A percentile compares a stretch with the other conserved stretches of the same genome.
These are phyloP conservation scores for Pelagia noctiluca DNA, from an alignment of 30 jellyfish, hydroid and myxozoan species.

Conservation along the genomic window DNA sequence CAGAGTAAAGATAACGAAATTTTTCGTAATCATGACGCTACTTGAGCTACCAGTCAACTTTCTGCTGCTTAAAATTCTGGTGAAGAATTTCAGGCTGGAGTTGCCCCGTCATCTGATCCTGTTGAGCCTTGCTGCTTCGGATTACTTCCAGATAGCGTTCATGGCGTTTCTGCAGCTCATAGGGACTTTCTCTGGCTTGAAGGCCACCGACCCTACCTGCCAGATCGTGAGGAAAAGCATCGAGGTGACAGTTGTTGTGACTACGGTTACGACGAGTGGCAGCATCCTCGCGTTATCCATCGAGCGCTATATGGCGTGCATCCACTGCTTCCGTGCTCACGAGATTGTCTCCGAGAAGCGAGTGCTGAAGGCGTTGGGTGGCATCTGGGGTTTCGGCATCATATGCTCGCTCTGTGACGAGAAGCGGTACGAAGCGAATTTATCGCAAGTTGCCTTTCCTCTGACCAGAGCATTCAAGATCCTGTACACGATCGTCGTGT, in stretches of 20 bases:
- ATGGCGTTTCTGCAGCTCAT: not conserved
- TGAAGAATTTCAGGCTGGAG: too few relatives aligned
- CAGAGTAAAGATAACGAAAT: too few relatives aligned
- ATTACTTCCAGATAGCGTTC: not conserved
- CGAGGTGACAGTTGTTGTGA: not conserved
- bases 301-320: too few relatives aligned
- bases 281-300: not conserved
- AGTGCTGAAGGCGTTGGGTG: not conserved
- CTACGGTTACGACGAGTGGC: not conserved
- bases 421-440: not conserved
- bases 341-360: not conserved
- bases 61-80: not conserved
- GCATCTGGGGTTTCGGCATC: not conserved
- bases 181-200: not conserved
- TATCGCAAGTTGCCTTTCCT: not conserved
- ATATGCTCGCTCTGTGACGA: not conserved
- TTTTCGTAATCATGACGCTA: too few relatives aligned
- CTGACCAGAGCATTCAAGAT: not conserved
- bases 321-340: not conserved
- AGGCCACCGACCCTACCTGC: not conserved
- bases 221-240: not conserved
- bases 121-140: not conserved
- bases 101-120: not conserved
- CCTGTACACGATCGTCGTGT: not conserved
- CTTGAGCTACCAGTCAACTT: too few relatives aligned